Base-by-base conservation (phyloP, 92 coral and sea anemone species). In the Paramuricea clavata region DNA sequence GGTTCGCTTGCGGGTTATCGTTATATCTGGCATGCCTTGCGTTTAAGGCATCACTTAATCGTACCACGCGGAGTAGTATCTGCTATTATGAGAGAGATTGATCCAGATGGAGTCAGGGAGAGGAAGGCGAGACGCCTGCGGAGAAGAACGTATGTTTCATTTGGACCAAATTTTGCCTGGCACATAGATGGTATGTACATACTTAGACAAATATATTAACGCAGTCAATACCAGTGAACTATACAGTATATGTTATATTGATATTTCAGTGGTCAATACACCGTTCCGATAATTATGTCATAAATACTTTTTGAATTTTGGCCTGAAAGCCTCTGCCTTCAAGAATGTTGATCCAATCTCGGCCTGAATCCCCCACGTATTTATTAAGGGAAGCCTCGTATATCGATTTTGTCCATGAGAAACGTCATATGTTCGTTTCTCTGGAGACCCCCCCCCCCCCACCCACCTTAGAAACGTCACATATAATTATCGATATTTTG, bases 121-220 rank as follows among this genome's bases (percentile, higher is more conserved):
- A 52, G 77, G 41, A 69, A 78, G 64, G 32, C 82, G 25, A 67
- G 57, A 49, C 77, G 78, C 77, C 57, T 85, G 19, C 28, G 32
- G 69, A 41, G 89, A 42, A 31, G 82, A 42, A 84, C 31, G 74
- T 84, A 47, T 69, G 9, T 3, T 28, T 85, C 83, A 7, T 47
- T 42, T 17, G 86, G 89, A 44, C 86, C 92, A 69, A 89, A 89
- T 67, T 83, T 73, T 27, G 76, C 54, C 19, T 89, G 85, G 91
- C 83, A 88, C 71, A 81, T 81, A 4, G 91, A 88, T 39, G 91
- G 88, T 82, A 42, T 11, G 70, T 64, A 26, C 34, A 3, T 64
- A 64, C 34, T 26, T 13, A 26, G 70, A n/a, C n/a, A n/a, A 57
- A 26, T 7, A 0, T 3, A 12, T 26, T 26, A 54, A 54, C 62